Percentiles rank a stretch among this genome's conserved stretches.
Conservation (phyloP, 2,888 invertebrate species). For the Lampropteryx suffumata region DNA sequence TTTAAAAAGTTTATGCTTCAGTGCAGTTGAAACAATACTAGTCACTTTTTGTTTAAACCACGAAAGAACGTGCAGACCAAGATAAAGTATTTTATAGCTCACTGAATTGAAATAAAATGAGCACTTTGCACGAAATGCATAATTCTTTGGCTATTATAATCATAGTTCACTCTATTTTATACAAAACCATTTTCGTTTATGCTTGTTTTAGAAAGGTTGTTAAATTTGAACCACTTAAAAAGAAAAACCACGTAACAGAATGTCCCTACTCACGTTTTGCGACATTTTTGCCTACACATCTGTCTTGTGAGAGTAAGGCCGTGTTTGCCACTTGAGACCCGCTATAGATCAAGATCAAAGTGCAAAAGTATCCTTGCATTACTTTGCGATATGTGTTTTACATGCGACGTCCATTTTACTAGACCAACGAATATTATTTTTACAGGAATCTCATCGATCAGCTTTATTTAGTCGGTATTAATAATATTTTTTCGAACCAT, state of each 20-base stretch:
- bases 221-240: background rate
- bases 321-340: conserved; percentile 34
- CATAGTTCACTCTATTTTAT: too few relatives aligned
- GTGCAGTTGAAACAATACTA: conserved; percentile 22
- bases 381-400: conserved; percentile 45
- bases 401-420: conserved; percentile 1
- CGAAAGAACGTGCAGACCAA: conserved; percentile 20
- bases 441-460: too few relatives aligned
- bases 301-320: conserved; percentile 17
- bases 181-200: too few relatives aligned
- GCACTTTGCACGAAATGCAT: conserved; percentile 18
- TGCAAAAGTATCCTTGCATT: conserved; percentile 64
- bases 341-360: conserved; percentile 70
- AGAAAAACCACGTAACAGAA: background rate
- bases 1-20: conserved; percentile 24
- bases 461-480: too few relatives aligned
- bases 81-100: conserved; percentile 23
- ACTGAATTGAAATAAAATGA: conserved; percentile 9
- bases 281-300: conserved; percentile 18
- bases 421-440: too few relatives aligned
- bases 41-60: conserved; percentile 30
- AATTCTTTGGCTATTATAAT: background rate
- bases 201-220: too few relatives aligned
- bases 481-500: too few relatives aligned
- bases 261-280: conserved; percentile 1